Evolutionary conservation across 2,797 vertebrate genomes (phyloP).

Genomic region (Ambastaia sidthimunki): DNA sequence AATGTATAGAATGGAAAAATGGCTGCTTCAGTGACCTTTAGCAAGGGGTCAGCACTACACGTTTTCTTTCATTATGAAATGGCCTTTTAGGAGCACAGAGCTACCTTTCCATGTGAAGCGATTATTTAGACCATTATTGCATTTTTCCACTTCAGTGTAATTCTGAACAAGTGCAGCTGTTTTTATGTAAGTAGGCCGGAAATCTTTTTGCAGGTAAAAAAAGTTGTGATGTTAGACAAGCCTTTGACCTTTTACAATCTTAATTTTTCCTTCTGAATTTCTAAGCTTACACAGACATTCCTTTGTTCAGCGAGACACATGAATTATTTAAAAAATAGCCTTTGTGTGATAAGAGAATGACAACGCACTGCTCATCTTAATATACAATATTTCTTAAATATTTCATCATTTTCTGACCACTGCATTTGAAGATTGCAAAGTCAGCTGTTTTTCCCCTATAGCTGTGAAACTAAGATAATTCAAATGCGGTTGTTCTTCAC

Average conservation of each 20-base stretch:
- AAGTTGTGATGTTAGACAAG: conserved; percentile 30
- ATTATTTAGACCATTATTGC: conserved; percentile 58
- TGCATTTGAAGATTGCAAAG: not conserved
- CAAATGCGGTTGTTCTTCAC: conserved; percentile 10
- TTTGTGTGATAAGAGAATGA: not conserved
- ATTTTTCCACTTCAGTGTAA: conserved; percentile 56
- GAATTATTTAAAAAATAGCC: not conserved
- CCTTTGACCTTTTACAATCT: conserved; percentile 29
- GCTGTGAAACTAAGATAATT: conserved; percentile 21
- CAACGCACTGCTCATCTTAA: not conserved
- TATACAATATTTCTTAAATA: conserved; percentile 4
- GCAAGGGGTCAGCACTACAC: conserved; percentile 22
- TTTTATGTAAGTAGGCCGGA: conserved; percentile 44
- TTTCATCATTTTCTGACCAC: conserved; percentile 9
- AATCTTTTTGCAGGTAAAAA: conserved; percentile 29
- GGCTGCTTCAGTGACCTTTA: conserved; percentile 38
- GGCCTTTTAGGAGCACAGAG: conserved; percentile 46
- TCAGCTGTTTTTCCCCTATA: not conserved
- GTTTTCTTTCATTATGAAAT: conserved; percentile 48
- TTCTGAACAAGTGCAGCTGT: conserved; percentile 41
- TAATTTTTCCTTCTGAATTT: not conserved
- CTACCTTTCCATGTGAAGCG: conserved; percentile 47
- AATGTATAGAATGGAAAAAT: conserved; percentile 30
- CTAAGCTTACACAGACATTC: not conserved
- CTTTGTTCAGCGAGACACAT: conserved; percentile 27